Conservation (phyloP, 2,888 invertebrate genomes). For the Entomobrya proxima region DNA sequence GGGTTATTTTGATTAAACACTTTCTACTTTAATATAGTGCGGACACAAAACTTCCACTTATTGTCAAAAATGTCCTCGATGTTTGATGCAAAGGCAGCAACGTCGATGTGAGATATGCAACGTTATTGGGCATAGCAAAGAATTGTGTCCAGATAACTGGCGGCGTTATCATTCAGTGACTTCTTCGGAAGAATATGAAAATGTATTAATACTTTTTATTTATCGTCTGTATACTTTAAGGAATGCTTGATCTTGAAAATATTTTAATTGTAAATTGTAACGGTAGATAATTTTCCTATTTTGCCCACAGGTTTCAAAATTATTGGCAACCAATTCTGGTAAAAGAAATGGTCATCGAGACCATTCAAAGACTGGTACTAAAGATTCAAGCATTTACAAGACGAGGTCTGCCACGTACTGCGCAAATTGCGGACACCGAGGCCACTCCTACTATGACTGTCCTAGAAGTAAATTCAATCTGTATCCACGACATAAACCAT, state of each 20-base stretch:
- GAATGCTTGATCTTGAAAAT: too few relatives aligned
- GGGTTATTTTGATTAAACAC: too few relatives aligned
- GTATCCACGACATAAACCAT: conserved; percentile 57
- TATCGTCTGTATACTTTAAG: not conserved
- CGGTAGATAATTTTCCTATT: not conserved
- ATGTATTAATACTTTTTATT: not conserved
- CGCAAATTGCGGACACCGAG: conserved; percentile 57
- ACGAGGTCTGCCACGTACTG: conserved; percentile 36
- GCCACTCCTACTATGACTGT: conserved; percentile 63
- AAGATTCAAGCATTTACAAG: conserved; percentile 12
- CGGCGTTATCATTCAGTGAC: conserved; percentile 61
- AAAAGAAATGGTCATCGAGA: too few relatives aligned
- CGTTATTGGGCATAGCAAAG: conserved; percentile 38
- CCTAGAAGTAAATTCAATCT: conserved; percentile 14
- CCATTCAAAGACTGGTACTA: not conserved
- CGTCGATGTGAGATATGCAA: conserved; percentile 49
- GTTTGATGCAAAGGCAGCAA: conserved; percentile 27
- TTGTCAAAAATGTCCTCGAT: conserved; percentile 40
- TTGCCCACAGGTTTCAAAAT: not conserved
- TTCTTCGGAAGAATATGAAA: conserved; percentile 25
- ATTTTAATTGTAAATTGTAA: not conserved
- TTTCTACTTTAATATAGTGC: conserved; percentile 54
- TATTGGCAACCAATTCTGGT: too few relatives aligned
- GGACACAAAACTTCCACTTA: conserved; percentile 22
- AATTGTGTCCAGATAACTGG: conserved; percentile 63